Evolutionary conservation across 1,140 invertebrate species (phyloP).

Genomic region (Stegodyphus dumicola): DNA sequence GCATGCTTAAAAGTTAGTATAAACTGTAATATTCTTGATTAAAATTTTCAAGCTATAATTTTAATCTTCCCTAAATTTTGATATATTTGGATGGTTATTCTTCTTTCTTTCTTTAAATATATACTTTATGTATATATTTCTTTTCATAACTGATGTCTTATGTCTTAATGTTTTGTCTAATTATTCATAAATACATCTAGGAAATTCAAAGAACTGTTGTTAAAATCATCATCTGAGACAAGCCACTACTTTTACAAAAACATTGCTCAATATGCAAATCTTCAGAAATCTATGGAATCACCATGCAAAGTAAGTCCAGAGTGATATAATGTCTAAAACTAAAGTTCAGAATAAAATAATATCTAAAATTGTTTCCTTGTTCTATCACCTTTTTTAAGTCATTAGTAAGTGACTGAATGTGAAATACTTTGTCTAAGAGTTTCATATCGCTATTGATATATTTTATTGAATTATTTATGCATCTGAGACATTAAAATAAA

Average conservation of each 20-base stretch:
- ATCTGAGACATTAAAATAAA: too few species aligned
- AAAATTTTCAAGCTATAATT: too few species aligned
- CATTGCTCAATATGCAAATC: conserved; percentile 76
- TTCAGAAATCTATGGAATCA: conserved; percentile 75
- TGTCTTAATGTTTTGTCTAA: neutral
- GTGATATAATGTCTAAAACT: neutral
- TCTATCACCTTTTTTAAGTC: neutral
- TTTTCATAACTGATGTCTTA: neutral
- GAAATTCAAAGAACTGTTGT: conserved; percentile 18
- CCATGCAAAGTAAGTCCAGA: conserved; percentile 72
- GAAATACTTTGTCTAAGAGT: too few species aligned
- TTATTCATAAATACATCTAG: neutral
- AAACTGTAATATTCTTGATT: too few species aligned
- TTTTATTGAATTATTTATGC: too few species aligned
- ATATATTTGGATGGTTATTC: too few species aligned
- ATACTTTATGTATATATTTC: too few species aligned
- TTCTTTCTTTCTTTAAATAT: too few species aligned
- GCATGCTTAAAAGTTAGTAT: too few species aligned
- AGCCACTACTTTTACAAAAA: conserved; percentile 78
- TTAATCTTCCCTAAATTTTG: too few species aligned
- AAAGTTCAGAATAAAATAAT: neutral
- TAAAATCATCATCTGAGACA: conserved; percentile 21
- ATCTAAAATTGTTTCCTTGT: neutral
- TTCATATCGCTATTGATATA: too few species aligned
- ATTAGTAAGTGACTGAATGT: too few species aligned